Evolutionary conservation across 2,888 invertebrate genomes (phyloP).

Genomic region (Drosophila pegasa): DNA sequence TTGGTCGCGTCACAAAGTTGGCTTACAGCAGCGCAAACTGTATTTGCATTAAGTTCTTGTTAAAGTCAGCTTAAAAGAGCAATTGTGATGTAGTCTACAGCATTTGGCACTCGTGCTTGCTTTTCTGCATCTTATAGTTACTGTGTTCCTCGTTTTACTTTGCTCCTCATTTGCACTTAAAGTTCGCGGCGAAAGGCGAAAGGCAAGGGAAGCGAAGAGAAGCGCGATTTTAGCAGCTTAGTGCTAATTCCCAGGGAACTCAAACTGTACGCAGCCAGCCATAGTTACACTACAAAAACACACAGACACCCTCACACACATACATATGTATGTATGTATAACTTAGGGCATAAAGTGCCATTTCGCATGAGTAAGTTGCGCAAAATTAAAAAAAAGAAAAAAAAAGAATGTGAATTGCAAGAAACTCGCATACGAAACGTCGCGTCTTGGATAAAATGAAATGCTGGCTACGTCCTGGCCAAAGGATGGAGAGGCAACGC

Average conservation of each 20-base stretch:
- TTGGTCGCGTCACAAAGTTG: constrained; percentile 6
- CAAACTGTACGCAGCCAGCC: constrained; percentile 31
- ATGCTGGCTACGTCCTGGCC: constrained; percentile 36
- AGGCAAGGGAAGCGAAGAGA: constrained; percentile 9
- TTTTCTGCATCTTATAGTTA: neutral
- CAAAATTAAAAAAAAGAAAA: constrained; percentile 74
- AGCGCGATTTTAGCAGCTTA: constrained; percentile 60
- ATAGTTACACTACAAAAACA: constrained; percentile 24
- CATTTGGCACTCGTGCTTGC: neutral
- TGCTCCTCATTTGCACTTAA: constrained; percentile 45
- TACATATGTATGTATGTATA: neutral
- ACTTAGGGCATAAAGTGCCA: constrained; percentile 67
- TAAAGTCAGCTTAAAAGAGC: constrained; percentile 48
- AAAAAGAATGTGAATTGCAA: constrained; percentile 43
- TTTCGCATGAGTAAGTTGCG: constrained; percentile 73
- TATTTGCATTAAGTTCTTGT: constrained; percentile 69
- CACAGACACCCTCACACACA: constrained; percentile 4
- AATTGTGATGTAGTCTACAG: constrained; percentile 50
- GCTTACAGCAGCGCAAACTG: constrained; percentile 12
- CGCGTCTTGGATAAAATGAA: constrained; percentile 45
- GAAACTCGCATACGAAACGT: constrained; percentile 33
- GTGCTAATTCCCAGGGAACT: constrained; percentile 72
- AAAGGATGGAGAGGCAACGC: constrained; percentile 25
- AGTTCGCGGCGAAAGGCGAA: constrained; percentile 29
- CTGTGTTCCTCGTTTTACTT: constrained; percentile 15